A percentile compares a stretch with the other conserved stretches of the same genome.
Evolutionary conservation across 2,797 vertebrate species (phyloP).

Genomic region (Coregonus suidteri): DNA sequence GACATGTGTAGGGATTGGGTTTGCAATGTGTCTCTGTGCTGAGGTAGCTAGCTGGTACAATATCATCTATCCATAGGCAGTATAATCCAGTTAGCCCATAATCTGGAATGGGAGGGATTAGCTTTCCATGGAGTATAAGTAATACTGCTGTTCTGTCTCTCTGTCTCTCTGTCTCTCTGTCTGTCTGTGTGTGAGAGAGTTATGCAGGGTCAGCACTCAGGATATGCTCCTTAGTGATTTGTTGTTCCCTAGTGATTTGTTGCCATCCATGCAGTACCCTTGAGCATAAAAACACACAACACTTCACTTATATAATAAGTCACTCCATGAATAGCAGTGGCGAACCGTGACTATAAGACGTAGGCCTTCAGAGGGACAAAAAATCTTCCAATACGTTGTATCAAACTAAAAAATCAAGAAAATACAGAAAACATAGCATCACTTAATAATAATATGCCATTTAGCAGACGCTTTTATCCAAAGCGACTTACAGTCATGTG

Average conservation of each 20-base stretch:
- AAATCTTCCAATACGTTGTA: no score
- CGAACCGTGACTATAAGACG: no score
- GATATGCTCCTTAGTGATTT: background rate
- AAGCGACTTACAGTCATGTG: no score
- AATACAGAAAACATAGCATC: no score
- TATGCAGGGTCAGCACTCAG: background rate
- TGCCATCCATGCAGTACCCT: background rate
- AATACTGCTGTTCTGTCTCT: slow-evolving; percentile 36
- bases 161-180: background rate
- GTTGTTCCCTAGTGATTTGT: background rate
- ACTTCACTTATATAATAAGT: background rate
- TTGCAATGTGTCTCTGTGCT: background rate
- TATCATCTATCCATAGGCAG: slow-evolving; percentile 18
- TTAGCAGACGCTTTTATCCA: no score
- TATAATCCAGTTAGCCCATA: slow-evolving; percentile 53
- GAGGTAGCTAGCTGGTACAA: slow-evolving; percentile 1
- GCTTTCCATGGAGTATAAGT: slow-evolving; percentile 31
- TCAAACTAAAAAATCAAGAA: no score
- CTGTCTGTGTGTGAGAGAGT: background rate
- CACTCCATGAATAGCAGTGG: background rate
- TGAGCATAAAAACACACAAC: background rate
- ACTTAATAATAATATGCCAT: no score
- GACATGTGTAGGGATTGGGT: background rate
- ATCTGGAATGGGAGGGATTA: slow-evolving; percentile 52
- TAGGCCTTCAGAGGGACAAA: no score